Evolutionary conservation across 2,113 vertebrate genomes (phyloP).

Genomic region (Noturus placidus): DNA sequence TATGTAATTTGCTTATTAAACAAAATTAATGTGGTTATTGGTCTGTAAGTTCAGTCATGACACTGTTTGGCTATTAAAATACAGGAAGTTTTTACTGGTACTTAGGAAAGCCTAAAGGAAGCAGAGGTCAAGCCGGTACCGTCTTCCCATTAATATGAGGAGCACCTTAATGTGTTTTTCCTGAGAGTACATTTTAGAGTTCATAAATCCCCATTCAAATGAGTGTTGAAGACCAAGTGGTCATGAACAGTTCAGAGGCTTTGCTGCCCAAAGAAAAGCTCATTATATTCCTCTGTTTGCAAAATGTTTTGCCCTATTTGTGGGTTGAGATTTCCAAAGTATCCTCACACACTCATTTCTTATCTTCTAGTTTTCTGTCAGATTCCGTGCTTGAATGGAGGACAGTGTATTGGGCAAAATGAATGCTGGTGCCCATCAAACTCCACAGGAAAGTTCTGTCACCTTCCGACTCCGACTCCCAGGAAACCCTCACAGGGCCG

Average conservation of each 20-base stretch:
- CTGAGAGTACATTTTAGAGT: slow-evolving; percentile 45
- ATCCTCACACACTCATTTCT: not conserved
- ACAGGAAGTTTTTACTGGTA: slow-evolving; percentile 27
- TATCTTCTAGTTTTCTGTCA: slow-evolving; percentile 74
- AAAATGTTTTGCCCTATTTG: slow-evolving; percentile 5
- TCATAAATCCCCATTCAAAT: slow-evolving; percentile 51
- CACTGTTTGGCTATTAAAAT: not conserved
- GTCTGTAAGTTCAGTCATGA: not conserved
- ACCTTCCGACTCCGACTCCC: slow-evolving; percentile 66
- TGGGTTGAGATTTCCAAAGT: not conserved
- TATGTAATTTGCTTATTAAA: not conserved
- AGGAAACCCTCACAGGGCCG: slow-evolving; percentile 52
- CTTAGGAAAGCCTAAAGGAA: slow-evolving; percentile 29
- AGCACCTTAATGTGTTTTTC: slow-evolving; percentile 35
- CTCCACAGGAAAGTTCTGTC: slow-evolving; percentile 79
- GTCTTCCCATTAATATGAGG: slow-evolving; percentile 16
- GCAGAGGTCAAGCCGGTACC: slow-evolving; percentile 14
- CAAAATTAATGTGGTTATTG: not conserved
- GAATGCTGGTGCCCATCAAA: slow-evolving; percentile 78
- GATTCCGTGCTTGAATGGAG: slow-evolving; percentile 76
- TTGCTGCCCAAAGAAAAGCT: slow-evolving; percentile 47
- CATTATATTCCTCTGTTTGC: slow-evolving; percentile 57
- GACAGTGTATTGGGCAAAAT: slow-evolving; percentile 74
- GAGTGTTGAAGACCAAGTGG: slow-evolving; percentile 27
- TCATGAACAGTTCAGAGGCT: slow-evolving; percentile 48